Conservation (phyloP, 2,888 invertebrate species). For the Ormyrus pomaceus region DNA sequence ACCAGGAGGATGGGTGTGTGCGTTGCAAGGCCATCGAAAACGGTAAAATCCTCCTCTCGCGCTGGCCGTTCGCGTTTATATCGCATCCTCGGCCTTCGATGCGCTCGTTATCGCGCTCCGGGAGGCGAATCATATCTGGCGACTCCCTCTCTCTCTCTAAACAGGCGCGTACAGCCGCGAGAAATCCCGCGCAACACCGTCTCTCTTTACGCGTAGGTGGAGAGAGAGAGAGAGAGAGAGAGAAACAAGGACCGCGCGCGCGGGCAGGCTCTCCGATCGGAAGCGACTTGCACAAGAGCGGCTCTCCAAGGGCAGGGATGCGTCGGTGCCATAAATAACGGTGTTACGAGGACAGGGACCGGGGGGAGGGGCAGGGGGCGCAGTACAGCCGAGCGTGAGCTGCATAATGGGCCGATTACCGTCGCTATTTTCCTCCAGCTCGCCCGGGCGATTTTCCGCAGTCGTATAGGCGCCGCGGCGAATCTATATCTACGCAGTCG, state of each 20-base stretch:
- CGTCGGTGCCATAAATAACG: constrained; percentile 46
- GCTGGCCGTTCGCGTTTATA: constrained; percentile 10
- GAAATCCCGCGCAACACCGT: background rate
- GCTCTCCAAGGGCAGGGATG: constrained; percentile 15
- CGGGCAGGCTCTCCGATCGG: constrained; percentile 10
- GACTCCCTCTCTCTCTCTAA: too few relatives aligned
- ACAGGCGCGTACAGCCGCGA: too few relatives aligned
- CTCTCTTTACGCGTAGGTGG: constrained; percentile 1
- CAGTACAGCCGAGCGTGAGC: constrained; percentile 21
- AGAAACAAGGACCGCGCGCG: background rate
- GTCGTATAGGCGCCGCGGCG: background rate
- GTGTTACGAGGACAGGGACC: constrained; percentile 24
- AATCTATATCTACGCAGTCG: background rate
- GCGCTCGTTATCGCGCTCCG: constrained; percentile 28
- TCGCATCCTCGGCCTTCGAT: constrained; percentile 29
- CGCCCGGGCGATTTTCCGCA: constrained; percentile 25
- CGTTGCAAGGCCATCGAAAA: constrained; percentile 10
- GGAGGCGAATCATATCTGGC: constrained; percentile 9
- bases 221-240: background rate
- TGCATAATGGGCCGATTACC: constrained; percentile 50
- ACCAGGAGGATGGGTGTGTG: background rate
- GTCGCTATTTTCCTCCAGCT: background rate
- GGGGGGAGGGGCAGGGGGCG: constrained; percentile 1
- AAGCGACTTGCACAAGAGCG: background rate
- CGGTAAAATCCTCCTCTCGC: constrained; percentile 24